A percentile compares a stretch with the other conserved stretches of the same genome.
Conservation (phyloP, 1,140 invertebrate genomes). For the Drosophila ambigua region DNA sequence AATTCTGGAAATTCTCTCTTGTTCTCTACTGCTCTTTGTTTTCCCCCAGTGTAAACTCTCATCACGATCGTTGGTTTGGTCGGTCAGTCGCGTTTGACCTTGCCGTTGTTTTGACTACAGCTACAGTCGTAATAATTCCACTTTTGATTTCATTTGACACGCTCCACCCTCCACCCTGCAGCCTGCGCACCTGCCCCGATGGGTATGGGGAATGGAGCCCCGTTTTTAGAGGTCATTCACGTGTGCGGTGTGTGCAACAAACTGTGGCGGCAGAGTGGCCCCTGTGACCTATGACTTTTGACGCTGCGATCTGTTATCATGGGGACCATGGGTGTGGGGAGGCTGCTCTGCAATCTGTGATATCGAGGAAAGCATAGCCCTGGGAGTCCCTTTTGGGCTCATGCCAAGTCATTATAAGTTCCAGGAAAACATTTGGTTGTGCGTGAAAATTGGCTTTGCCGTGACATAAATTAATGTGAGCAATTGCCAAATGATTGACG, state of each 20-base stretch:
- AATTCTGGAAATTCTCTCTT: no score
- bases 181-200: no score
- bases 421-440: conserved; percentile 40
- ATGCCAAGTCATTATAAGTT: conserved; percentile 45
- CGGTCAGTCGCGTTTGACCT: conserved; percentile 72
- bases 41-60: no score
- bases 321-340: no score
- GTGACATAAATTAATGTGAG: conserved; percentile 16
- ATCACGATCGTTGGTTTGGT: conserved; percentile 39
- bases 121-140: conserved; percentile 46
- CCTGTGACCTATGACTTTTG: conserved; percentile 34
- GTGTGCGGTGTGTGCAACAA: conserved; percentile 54
- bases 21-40: no score
- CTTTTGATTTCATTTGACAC: conserved; percentile 62
- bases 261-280: conserved; percentile 53
- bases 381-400: not conserved
- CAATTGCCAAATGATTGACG: conserved; percentile 25
- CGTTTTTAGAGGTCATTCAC: conserved; percentile 75
- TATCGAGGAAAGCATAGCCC: no score
- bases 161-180: conserved; percentile 22
- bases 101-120: conserved; percentile 61
- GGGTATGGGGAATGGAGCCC: conserved; percentile 1
- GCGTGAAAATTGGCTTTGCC: conserved; percentile 2
- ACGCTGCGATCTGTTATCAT: not conserved
- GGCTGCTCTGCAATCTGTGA: no score